Conservation (phyloP, 2,113 vertebrate genomes). For the Chloroceryle aenea region DNA sequence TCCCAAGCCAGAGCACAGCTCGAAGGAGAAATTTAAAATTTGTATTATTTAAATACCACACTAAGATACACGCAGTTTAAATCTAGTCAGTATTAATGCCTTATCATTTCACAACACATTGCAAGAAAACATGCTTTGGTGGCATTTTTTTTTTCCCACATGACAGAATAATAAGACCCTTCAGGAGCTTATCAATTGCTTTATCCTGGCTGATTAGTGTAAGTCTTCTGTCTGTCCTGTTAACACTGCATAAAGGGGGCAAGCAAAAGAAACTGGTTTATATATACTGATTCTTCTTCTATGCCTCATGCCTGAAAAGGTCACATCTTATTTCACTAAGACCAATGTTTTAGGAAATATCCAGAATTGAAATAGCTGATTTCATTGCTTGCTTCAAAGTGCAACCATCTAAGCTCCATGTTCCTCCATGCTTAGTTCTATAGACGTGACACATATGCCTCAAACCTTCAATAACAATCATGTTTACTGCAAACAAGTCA, state of each 20-base stretch:
- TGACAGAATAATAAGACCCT: neutral
- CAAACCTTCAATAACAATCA: neutral
- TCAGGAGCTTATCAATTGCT: neutral
- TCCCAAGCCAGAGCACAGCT: neutral
- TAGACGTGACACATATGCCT: neutral
- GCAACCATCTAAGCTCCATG: neutral
- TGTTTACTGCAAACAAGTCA: constrained; percentile 34
- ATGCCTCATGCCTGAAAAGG: neutral
- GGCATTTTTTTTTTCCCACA: neutral
- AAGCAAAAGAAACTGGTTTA: neutral
- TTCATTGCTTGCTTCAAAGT: neutral
- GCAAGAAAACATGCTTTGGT: neutral
- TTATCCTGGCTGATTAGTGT: neutral
- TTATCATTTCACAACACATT: neutral
- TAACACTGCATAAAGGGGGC: neutral
- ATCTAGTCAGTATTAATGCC: neutral
- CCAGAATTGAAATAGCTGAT: neutral
- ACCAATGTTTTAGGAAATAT: neutral
- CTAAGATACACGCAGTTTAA: neutral
- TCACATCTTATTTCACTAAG: neutral
- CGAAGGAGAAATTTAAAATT: neutral
- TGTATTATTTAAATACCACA: neutral
- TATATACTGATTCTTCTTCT: neutral
- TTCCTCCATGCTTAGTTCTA: neutral
- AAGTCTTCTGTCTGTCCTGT: neutral